Evolutionary conservation across 2,888 invertebrate species (phyloP).

Genomic region (Pammene fasciana): DNA sequence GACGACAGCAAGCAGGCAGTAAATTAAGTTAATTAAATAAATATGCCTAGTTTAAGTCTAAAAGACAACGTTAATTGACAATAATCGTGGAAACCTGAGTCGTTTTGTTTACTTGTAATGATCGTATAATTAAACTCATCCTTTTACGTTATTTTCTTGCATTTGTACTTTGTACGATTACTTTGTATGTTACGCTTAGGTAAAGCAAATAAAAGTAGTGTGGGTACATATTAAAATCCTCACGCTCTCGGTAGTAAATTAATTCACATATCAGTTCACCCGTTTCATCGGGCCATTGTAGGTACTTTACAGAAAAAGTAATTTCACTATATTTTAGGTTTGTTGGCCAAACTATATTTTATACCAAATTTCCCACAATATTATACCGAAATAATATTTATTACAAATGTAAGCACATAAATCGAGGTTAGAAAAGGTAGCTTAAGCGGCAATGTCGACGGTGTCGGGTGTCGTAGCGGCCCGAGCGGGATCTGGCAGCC

Average conservation of each 20-base stretch:
- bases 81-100: slow-evolving; percentile 27
- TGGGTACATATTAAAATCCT: too few species aligned
- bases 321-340: background rate
- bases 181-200: background rate
- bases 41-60: slow-evolving; percentile 25
- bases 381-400: slow-evolving; percentile 8
- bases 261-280: too few species aligned
- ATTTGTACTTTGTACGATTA: background rate
- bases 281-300: too few species aligned
- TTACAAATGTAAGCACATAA: slow-evolving; percentile 25
- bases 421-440: slow-evolving; percentile 31
- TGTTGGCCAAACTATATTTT: background rate
- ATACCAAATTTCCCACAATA: background rate
- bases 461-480: slow-evolving; percentile 34
- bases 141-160: slow-evolving; percentile 13
- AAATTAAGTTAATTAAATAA: slow-evolving; percentile 26
- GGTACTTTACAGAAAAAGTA: background rate
- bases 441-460: slow-evolving; percentile 31
- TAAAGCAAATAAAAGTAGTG: too few species aligned
- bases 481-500: slow-evolving; percentile 23
- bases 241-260: too few species aligned
- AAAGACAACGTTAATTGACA: slow-evolving; percentile 28
- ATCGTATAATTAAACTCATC: slow-evolving; percentile 22
- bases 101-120: slow-evolving; percentile 24
- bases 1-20: background rate